phyloP scores from a whole-genome alignment of 2,113 vertebrate species.

The Ia io region DNA sequence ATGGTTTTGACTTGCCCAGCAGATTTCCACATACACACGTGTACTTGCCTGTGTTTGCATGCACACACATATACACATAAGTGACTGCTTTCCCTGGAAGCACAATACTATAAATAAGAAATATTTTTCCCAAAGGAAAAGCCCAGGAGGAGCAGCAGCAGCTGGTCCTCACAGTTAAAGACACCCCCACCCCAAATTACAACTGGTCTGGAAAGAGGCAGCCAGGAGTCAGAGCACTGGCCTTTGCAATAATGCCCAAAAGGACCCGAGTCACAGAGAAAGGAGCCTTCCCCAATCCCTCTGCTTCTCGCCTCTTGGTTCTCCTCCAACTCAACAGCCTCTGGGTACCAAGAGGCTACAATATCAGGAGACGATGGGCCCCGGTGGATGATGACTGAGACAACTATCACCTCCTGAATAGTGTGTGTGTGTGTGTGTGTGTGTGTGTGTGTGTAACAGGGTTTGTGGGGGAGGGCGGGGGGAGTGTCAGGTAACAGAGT shows the following conservation, averaged over 20 bases:
- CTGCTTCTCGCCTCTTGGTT: background rate
- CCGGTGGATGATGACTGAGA: background rate
- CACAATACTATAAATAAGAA: constrained; percentile 66
- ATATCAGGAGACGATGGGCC: background rate
- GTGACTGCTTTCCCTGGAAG: constrained; percentile 52
- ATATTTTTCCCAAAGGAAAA: constrained; percentile 36
- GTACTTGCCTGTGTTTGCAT: background rate
- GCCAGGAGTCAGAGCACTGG: constrained; percentile 3
- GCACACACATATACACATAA: background rate
- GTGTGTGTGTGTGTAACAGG: background rate
- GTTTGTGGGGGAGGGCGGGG: accelerated
- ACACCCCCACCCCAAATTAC: background rate
- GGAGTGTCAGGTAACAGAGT: background rate
- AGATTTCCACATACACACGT: constrained; percentile 15
- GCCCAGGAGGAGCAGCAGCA: constrained; percentile 32
- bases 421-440: background rate
- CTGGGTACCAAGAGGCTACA: constrained; percentile 32
- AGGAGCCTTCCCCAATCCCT: background rate
- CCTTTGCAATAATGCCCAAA: background rate
- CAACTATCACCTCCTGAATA: background rate
- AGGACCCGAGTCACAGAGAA: background rate
- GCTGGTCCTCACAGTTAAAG: background rate
- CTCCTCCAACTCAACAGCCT: constrained; percentile 19
- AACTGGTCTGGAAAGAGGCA: constrained; percentile 16
- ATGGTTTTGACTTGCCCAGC: constrained; percentile 14